Percentiles rank a stretch among this genome's conserved stretches.
phyloP scores from a whole-genome alignment of 2,113 vertebrate genomes.

The Callorhinus ursinus region DNA sequence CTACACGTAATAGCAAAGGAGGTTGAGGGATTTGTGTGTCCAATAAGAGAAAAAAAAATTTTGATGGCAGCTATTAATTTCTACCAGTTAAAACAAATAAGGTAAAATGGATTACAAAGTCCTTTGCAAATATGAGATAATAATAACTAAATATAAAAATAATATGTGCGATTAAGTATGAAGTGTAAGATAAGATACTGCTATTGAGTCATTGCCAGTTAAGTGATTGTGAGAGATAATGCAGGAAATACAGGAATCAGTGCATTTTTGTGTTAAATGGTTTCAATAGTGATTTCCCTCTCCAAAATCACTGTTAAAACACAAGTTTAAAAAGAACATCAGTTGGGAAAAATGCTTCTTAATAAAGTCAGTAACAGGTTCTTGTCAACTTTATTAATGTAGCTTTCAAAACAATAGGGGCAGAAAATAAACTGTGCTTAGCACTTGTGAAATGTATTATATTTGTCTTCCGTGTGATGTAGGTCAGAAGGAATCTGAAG shows the following conservation, averaged over 20 bases:
- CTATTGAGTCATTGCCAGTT: background rate
- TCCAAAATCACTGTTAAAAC: background rate
- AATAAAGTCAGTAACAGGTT: background rate
- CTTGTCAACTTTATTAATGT: background rate
- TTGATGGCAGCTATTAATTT: background rate
- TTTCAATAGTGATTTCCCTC: background rate
- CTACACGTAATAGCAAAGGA: background rate
- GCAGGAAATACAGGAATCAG: background rate
- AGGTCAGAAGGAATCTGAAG: conserved; percentile 26
- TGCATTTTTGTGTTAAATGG: background rate
- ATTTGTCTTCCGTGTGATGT: conserved; percentile 46
- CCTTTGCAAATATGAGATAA: background rate
- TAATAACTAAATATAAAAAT: background rate
- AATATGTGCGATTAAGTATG: background rate
- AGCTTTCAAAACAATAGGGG: background rate
- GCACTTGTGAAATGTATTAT: background rate
- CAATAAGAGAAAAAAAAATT: background rate
- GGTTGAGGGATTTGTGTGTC: background rate
- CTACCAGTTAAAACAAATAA: background rate
- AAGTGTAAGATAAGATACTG: background rate
- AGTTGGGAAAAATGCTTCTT: background rate
- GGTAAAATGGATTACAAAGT: background rate
- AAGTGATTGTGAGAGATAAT: background rate
- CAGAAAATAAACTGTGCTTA: conserved; percentile 37
- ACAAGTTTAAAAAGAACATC: conserved; percentile 8